Conservation (phyloP, 2,888 invertebrate genomes). For the Agrilus cyanescens region DNA sequence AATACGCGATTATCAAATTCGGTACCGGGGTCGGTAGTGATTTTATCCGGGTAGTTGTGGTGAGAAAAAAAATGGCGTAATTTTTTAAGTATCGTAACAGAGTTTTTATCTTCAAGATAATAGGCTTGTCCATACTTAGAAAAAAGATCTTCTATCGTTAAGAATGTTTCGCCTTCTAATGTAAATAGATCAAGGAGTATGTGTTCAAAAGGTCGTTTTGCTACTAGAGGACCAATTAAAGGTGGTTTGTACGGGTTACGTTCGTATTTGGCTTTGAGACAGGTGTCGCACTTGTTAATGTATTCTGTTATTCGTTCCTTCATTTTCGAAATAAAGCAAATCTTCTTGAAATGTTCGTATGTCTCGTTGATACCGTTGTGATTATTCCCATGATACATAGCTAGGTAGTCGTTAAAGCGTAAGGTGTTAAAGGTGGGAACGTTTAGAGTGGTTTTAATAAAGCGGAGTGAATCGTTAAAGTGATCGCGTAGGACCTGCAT, state of each 20-base stretch:
- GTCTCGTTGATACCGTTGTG: too few species aligned
- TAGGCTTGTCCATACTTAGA: slow-evolving; percentile 2
- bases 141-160: background rate
- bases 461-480: too few species aligned
- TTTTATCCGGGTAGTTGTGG: background rate
- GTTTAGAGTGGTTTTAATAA: too few species aligned
- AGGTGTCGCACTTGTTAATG: slow-evolving; percentile 6
- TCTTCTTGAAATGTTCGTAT: too few species aligned
- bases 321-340: too few species aligned
- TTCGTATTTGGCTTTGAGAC: slow-evolving; percentile 6
- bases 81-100: background rate
- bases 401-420: too few species aligned
- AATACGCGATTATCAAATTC: slow-evolving; percentile 5
- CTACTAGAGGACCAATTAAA: background rate
- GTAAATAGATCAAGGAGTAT: background rate
- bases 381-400: too few species aligned
- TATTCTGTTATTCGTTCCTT: too few species aligned
- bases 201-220: background rate
- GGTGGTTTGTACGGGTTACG: background rate
- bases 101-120: background rate
- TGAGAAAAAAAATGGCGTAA: background rate
- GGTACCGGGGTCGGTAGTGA: background rate
- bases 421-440: too few species aligned
- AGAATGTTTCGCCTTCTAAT: background rate
- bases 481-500: too few species aligned